Evolutionary conservation across 2,888 invertebrate genomes (phyloP).

Genomic region (Selenia dentaria): DNA sequence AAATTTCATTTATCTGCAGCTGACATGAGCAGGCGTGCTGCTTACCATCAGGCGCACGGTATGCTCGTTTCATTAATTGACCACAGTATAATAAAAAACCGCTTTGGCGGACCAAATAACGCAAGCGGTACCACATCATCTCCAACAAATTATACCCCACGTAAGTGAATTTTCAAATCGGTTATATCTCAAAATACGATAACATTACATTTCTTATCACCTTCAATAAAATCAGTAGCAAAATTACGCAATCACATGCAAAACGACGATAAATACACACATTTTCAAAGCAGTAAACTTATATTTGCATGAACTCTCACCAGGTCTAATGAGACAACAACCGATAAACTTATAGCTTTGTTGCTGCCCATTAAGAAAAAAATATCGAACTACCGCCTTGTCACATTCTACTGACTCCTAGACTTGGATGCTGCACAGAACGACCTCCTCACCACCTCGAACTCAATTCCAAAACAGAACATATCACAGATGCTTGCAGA

Average conservation of each 20-base stretch:
- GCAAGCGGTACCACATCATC: too few species aligned
- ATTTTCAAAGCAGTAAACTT: slow-evolving; percentile 15
- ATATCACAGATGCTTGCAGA: slow-evolving; percentile 10
- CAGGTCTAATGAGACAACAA: slow-evolving; percentile 46
- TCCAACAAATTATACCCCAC: too few species aligned
- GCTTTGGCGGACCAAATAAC: too few species aligned
- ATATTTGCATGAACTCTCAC: slow-evolving; percentile 33
- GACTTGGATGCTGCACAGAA: slow-evolving; percentile 64
- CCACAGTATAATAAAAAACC: too few species aligned
- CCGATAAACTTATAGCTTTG: slow-evolving; percentile 58
- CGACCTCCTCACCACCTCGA: slow-evolving; percentile 54
- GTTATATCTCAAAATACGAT: too few species aligned
- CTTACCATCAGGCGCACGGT: too few species aligned
- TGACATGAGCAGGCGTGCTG: too few species aligned
- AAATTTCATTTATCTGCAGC: too few species aligned
- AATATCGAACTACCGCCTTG: slow-evolving; percentile 52
- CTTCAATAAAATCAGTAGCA: slow-evolving; percentile 10
- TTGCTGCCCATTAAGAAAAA: slow-evolving; percentile 51
- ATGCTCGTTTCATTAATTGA: too few species aligned
- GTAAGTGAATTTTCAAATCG: too few species aligned
- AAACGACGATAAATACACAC: slow-evolving; percentile 13
- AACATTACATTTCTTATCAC: too few species aligned
- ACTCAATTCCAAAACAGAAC: slow-evolving; percentile 36
- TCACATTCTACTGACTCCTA: slow-evolving; percentile 53
- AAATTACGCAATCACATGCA: slow-evolving; percentile 2